These are phyloP conservation scores for Tauraco hartlaubi DNA, from an alignment of 2,797 vertebrate species.

Conservation along the genomic window DNA sequence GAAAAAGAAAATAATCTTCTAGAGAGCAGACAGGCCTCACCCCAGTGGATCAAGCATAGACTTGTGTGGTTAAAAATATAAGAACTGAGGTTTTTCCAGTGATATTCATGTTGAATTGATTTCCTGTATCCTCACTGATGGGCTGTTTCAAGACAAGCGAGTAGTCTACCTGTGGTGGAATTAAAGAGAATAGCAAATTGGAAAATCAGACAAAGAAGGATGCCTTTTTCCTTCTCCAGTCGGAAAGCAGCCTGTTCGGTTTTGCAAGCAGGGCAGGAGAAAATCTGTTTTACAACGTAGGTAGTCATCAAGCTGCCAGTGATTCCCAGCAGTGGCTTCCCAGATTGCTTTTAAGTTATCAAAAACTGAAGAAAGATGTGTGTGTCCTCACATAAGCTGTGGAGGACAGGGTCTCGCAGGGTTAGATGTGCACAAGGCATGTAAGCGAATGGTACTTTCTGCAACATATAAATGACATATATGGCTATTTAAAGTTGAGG, in stretches of 20 bases:
- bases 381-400: neutral
- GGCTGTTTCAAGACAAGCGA: neutral
- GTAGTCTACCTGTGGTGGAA: neutral
- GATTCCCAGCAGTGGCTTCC: neutral
- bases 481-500: neutral
- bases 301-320: neutral
- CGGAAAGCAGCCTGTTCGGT: neutral
- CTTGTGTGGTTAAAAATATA: neutral
- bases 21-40: neutral
- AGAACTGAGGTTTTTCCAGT: neutral
- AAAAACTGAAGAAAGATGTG: neutral
- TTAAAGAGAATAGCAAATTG: neutral
- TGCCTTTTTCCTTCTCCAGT: neutral
- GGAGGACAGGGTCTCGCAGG: neutral
- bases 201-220: neutral
- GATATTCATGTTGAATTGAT: neutral
- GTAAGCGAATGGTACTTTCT: neutral
- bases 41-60: neutral
- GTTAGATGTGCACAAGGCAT: accelerated
- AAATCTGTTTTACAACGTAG: neutral
- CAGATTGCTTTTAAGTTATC: neutral
- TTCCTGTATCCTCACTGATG: neutral
- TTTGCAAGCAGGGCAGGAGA: neutral
- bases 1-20: neutral
- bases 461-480: neutral